Percentiles rank a stretch among this genome's conserved stretches.
phyloP scores from a whole-genome alignment of 2,888 invertebrate species.

The Hirtodrosophila cameraria region DNA sequence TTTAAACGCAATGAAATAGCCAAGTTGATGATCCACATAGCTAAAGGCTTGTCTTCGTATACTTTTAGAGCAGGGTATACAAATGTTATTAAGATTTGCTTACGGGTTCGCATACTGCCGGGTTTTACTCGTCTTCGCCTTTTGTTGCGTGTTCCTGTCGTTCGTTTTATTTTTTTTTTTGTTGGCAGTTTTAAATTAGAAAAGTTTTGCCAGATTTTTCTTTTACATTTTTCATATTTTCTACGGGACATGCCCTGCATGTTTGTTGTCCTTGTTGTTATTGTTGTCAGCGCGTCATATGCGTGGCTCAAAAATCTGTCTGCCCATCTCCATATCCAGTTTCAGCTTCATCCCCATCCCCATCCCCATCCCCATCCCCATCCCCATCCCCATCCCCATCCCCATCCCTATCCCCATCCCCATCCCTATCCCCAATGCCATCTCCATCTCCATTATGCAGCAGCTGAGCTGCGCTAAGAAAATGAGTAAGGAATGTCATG shows the following conservation, averaged over 20 bases:
- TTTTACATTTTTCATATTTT: slow-evolving; percentile 80
- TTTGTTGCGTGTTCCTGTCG: slow-evolving; percentile 56
- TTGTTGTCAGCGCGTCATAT: slow-evolving; percentile 66
- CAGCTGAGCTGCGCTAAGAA: slow-evolving; percentile 24
- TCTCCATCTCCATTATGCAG: slow-evolving; percentile 37
- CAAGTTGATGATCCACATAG: no score
- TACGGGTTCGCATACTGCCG: slow-evolving; percentile 38
- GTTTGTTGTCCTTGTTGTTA: slow-evolving; percentile 59
- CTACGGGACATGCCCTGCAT: slow-evolving; percentile 72
- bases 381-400: slow-evolving; percentile 19
- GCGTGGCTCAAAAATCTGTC: slow-evolving; percentile 49
- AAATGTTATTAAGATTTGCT: slow-evolving; percentile 66
- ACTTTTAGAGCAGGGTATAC: slow-evolving; percentile 41
- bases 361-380: slow-evolving; percentile 17
- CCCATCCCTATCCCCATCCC: slow-evolving; percentile 8
- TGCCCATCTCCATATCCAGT: slow-evolving; percentile 1
- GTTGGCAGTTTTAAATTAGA: slow-evolving; percentile 79
- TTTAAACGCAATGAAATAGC: no score
- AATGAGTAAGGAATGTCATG: slow-evolving; percentile 63
- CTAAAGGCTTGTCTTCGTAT: not conserved
- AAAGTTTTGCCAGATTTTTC: slow-evolving; percentile 78
- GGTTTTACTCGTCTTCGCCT: slow-evolving; percentile 39
- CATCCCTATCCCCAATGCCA: slow-evolving; percentile 17
- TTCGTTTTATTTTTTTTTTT: slow-evolving; percentile 59
- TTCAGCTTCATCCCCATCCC: slow-evolving; percentile 18